Evolutionary conservation across 2,113 vertebrate genomes (phyloP).

Genomic region (Anolis sagrei): DNA sequence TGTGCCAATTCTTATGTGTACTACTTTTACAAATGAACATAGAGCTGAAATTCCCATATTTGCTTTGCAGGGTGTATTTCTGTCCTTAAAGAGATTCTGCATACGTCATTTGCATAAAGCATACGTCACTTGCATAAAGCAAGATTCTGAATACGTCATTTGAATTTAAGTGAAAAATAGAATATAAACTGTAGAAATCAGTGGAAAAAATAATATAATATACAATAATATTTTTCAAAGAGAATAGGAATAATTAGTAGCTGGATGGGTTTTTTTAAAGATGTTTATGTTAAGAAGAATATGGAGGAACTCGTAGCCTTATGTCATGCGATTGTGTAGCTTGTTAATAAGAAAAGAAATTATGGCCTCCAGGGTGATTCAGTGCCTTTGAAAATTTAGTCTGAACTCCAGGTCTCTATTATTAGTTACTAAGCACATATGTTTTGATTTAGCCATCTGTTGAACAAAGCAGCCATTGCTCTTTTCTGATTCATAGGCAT

Average conservation of each 20-base stretch:
- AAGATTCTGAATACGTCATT: neutral
- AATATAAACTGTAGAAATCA: neutral
- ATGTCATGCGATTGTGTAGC: slow-evolving; percentile 13
- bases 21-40: neutral
- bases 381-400: slow-evolving; percentile 53
- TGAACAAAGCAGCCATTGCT: slow-evolving; percentile 56
- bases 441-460: slow-evolving; percentile 63
- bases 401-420: neutral
- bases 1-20: neutral
- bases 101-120: no score
- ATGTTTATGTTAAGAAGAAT: neutral
- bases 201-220: neutral
- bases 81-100: neutral
- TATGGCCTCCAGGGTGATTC: slow-evolving; percentile 49
- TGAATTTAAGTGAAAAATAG: neutral
- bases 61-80: neutral
- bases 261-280: neutral
- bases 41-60: neutral
- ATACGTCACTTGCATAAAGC: neutral
- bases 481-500: slow-evolving; percentile 53
- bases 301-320: slow-evolving; percentile 25
- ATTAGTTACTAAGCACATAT: slow-evolving; percentile 46
- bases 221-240: neutral
- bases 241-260: neutral
- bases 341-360: slow-evolving; percentile 51